phyloP scores from a whole-genome alignment of 2,888 invertebrate genomes.

The Chorisops tibialis region DNA sequence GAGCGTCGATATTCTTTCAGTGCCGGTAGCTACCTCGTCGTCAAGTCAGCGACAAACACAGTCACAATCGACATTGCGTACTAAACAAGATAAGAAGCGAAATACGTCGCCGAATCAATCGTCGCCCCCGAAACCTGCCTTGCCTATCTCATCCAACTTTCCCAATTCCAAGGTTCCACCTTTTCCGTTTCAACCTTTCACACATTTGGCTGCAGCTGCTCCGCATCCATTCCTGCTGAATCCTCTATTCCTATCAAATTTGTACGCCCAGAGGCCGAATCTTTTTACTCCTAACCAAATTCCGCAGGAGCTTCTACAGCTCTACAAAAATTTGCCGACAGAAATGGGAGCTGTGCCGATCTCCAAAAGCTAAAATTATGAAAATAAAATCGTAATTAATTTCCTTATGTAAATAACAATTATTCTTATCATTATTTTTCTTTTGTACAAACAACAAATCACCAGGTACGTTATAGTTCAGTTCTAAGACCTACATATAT shows the following conservation, averaged over 20 bases:
- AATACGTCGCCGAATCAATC: slow-evolving; percentile 3
- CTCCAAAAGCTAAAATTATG: slow-evolving; percentile 33
- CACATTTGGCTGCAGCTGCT: slow-evolving; percentile 28
- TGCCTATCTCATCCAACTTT: slow-evolving; percentile 10
- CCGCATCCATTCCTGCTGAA: slow-evolving; percentile 32
- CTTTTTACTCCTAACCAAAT: slow-evolving; percentile 31
- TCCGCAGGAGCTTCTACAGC: slow-evolving; percentile 32
- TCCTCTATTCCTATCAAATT: slow-evolving; percentile 32
- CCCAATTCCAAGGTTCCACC: slow-evolving; percentile 26
- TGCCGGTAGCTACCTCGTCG: slow-evolving; percentile 11
- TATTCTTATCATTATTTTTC: not conserved
- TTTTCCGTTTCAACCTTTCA: slow-evolving; percentile 29
- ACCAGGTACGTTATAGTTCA: slow-evolving; percentile 9
- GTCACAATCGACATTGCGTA: not conserved
- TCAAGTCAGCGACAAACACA: not conserved
- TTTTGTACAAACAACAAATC: slow-evolving; percentile 20
- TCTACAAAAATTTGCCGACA: slow-evolving; percentile 34
- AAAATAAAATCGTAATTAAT: not conserved
- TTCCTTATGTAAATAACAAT: not conserved
- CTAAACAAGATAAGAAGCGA: slow-evolving; percentile 6
- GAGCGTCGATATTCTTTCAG: slow-evolving; percentile 27
- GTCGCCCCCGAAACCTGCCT: slow-evolving; percentile 9
- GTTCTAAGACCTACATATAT: slow-evolving; percentile 6
- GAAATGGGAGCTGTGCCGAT: slow-evolving; percentile 33
- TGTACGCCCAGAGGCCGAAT: slow-evolving; percentile 31